Conservation (phyloP, 2,888 invertebrate species). For the Eristalis intricaria region DNA sequence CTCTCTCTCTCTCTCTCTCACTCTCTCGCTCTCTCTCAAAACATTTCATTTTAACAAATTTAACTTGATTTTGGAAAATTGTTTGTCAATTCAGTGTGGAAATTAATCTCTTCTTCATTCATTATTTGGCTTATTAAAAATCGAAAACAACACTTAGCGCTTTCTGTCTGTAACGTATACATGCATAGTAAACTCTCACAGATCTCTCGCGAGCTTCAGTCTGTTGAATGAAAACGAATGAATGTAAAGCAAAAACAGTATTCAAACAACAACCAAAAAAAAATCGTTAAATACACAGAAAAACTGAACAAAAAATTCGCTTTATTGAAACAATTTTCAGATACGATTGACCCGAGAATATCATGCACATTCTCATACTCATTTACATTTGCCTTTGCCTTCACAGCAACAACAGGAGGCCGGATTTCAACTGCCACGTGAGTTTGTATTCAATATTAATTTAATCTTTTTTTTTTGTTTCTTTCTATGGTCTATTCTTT, state of each 20-base stretch:
- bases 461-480: neutral
- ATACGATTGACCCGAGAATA: slow-evolving; percentile 97
- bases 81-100: slow-evolving; percentile 45
- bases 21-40: neutral
- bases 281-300: slow-evolving; percentile 61
- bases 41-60: slow-evolving; percentile 46
- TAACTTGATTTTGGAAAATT: slow-evolving; percentile 21
- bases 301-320: slow-evolving; percentile 76
- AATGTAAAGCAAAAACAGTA: slow-evolving; percentile 32
- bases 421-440: slow-evolving; percentile 84
- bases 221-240: slow-evolving; percentile 62
- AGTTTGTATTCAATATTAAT: slow-evolving; percentile 81
- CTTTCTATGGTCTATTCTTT: neutral
- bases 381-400: slow-evolving; percentile 95
- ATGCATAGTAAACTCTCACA: slow-evolving; percentile 18
- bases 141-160: slow-evolving; percentile 36
- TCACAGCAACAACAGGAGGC: slow-evolving; percentile 89
- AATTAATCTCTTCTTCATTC: slow-evolving; percentile 52
- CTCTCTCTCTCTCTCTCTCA: too few species aligned
- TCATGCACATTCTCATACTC: slow-evolving; percentile 96
- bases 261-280: slow-evolving; percentile 49
- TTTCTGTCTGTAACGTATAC: slow-evolving; percentile 46
- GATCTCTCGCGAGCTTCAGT: slow-evolving; percentile 61
- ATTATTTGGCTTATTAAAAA: slow-evolving; percentile 44
- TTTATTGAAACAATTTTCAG: slow-evolving; percentile 83